Base-by-base conservation (phyloP, 1,140 invertebrate genomes). In the Aphelenchoides fujianensis region DNA sequence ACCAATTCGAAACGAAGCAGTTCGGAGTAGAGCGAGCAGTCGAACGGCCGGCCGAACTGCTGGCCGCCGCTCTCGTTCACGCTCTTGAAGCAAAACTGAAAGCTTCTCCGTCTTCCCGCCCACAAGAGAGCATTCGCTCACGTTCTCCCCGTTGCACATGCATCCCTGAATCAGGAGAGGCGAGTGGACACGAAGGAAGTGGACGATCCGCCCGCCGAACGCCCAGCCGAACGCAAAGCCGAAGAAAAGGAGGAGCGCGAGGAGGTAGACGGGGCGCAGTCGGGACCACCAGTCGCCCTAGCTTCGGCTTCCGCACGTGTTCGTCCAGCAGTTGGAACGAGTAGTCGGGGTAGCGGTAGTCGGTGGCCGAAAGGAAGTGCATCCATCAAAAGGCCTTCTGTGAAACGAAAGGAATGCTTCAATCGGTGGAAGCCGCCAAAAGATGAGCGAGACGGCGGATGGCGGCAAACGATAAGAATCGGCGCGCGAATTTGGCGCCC, bases 281-380 rank as follows among this genome's bases (percentile, higher is more conserved):
- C 19, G 5, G 28, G 7, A 5, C 55, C 55, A 59, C 5, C 5
- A 7, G 19, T 19, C 19, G 23, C 23, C 41, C 23, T 59, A n/a
- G n/a, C n/a, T 59, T 5, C 55, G 55, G 28, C 5, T 5, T 5
- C n/a, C 55, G 55, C 23, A 23, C 34, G 5, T 32, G 55, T 7
- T 59, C 23, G 34, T 59, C 55, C 55, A 59, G 34, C 55, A 59
- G 23, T 19, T 59, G 5, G 55, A 59, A 59, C 55, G 55, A 59
- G 34, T 59, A 59, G 19, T 59, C 34, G 19, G 12, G 5, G 55
- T 7, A 59, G 34, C 5, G 23, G 55, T 59, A n/a, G n/a, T n/a
- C n/a, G n/a, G n/a, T n/a, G n/a, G n/a, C n/a, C n/a, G n/a, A n/a
- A n/a, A n/a, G n/a, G n/a, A n/a, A n/a, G n/a, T n/a, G n/a, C n/a